Base-by-base conservation (phyloP, 2,113 vertebrate species). In the Ptychochromis oligacanthus region DNA sequence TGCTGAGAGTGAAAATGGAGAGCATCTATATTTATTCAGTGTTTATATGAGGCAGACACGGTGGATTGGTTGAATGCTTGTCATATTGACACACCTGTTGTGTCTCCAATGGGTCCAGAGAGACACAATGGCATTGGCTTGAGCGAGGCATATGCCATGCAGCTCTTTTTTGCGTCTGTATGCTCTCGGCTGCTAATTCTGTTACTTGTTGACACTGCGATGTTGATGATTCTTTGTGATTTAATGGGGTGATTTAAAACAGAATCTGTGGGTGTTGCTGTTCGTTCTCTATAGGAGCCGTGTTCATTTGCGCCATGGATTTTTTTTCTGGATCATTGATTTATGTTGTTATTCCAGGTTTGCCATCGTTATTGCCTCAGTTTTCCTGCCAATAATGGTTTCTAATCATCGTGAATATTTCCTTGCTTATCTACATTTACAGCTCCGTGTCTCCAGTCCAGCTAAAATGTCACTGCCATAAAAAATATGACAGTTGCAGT, bases 21-120 rank as follows among this genome's bases (percentile, higher is more conserved):
- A 86, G 83, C 80, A 56, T 91, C 90, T 91, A 90, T 94, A 91
- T 94, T 92, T 92, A 77, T 87, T 90, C 91, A 83, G 85, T 83
- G 93, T 86, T 93, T 85, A 83, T 82, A 61, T 11, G 87, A 88
- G 91, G 65, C 85, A 57, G 82, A 87, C 87, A 55, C 7, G 36
- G 86, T 81, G 84, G 86, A 91, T 81, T 43, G 90, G 86, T 62
- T 92, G 88, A 92, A 88, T 89, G 88, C 91, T 75, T 86, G 88
- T 91, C 81, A 75, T 94, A 93, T 94, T 95, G 92, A 95, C 94
- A 95, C 93, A 95, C 94, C 95, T 95, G 95, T 94, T 93, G 90
- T 88, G 85, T 91, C 86, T 83, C 90, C 87, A 88, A 55, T 90
- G 90, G 83, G 87, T 80, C 90, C 88, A 84, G 80, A 67, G 87